A percentile compares a stretch with the other conserved stretches of the same genome.
phyloP scores from a whole-genome alignment of 1,140 invertebrate species.

The Orussus abietinus region DNA sequence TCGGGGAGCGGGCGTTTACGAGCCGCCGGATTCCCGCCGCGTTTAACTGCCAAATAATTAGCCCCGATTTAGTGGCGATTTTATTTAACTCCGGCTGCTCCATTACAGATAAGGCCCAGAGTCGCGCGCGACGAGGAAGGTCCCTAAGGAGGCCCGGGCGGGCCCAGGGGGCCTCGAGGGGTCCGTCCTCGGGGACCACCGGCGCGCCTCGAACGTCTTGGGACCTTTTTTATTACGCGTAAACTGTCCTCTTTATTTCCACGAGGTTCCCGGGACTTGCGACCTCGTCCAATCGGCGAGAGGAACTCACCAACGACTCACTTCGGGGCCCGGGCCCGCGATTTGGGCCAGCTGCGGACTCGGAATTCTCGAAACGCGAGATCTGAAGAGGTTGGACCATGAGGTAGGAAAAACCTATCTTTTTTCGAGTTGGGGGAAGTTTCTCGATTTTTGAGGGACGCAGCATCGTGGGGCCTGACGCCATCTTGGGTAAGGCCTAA shows the following conservation, averaged over 20 bases:
- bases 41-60: slow-evolving; percentile 51
- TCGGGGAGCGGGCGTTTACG: slow-evolving; percentile 34
- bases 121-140: too few relatives aligned
- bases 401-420: too few relatives aligned
- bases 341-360: too few relatives aligned
- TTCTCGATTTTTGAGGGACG: too few relatives aligned
- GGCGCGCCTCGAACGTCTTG: slow-evolving; percentile 22
- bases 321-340: too few relatives aligned
- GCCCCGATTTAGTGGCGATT: slow-evolving; percentile 49
- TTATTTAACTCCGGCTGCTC: slow-evolving; percentile 35
- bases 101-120: slow-evolving; percentile 32
- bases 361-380: too few relatives aligned
- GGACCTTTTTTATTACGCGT: slow-evolving; percentile 45
- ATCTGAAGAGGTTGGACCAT: too few relatives aligned
- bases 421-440: too few relatives aligned
- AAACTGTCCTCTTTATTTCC: slow-evolving; percentile 48
- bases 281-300: slow-evolving; percentile 15
- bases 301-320: slow-evolving; percentile 28
- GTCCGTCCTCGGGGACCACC: slow-evolving; percentile 39
- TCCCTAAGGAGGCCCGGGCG: too few relatives aligned
- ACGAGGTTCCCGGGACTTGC: slow-evolving; percentile 16
- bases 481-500: too few relatives aligned
- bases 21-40: slow-evolving; percentile 35
- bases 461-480: too few relatives aligned
- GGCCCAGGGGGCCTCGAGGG: too few relatives aligned